These are phyloP conservation scores for Puma concolor DNA, from an alignment of 2,113 vertebrate genomes.

Conservation along the genomic window DNA sequence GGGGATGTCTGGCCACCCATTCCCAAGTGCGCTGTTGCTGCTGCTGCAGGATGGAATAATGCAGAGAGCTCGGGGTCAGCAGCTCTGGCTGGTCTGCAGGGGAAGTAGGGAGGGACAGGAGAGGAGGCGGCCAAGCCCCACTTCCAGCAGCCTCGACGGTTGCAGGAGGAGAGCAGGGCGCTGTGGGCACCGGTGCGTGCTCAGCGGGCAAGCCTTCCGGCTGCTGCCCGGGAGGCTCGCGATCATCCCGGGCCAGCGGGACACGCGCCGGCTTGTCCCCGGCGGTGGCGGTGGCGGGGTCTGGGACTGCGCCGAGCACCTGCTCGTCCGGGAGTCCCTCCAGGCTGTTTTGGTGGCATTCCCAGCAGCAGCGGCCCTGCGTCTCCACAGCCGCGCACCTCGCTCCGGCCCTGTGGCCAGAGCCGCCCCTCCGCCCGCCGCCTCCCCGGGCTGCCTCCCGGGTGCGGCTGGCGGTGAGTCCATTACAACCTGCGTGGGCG, in stretches of 20 bases:
- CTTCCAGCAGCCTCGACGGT: not conserved
- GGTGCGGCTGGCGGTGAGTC: not conserved
- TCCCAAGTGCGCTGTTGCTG: constrained; percentile 64
- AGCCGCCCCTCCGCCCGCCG: not conserved
- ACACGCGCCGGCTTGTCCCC: not conserved
- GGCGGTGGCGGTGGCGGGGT: not conserved
- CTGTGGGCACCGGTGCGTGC: not conserved
- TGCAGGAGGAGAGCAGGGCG: not conserved
- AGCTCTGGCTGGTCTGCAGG: not conserved
- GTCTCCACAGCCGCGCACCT: constrained; percentile 34
- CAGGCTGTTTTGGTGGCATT: constrained; percentile 36
- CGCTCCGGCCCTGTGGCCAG: rapidly evolving
- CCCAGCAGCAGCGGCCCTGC: constrained; percentile 64
- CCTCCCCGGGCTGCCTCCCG: not conserved
- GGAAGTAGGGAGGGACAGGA: not conserved
- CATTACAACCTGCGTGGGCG: not conserved
- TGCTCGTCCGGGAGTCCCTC: not conserved
- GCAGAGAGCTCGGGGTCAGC: not conserved
- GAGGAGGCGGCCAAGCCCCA: not conserved
- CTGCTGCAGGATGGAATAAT: not conserved
- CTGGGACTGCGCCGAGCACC: not conserved
- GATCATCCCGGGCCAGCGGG: not conserved
- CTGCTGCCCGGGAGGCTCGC: not conserved
- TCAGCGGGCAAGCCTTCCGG: not conserved
- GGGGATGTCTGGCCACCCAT: constrained; percentile 65